These are phyloP conservation scores for Drosophila serrata DNA, from an alignment of 1,140 invertebrate species.

Conservation along the genomic window DNA sequence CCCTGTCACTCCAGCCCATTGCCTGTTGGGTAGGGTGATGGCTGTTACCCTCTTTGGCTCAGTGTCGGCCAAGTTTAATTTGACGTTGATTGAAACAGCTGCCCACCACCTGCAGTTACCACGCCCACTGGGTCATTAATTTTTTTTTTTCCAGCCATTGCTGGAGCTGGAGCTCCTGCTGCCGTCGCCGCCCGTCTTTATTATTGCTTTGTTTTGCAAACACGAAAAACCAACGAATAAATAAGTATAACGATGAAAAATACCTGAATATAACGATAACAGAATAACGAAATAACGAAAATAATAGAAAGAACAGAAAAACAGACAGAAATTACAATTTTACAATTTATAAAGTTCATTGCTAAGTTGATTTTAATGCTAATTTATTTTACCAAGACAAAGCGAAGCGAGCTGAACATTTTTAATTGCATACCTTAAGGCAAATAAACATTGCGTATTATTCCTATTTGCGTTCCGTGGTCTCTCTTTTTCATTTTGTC, in stretches of 20 bases:
- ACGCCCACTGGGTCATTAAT: slow-evolving; percentile 36
- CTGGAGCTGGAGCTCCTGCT: background rate
- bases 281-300: slow-evolving; percentile 19
- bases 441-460: slow-evolving; percentile 70
- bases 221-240: slow-evolving; percentile 53
- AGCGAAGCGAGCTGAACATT: slow-evolving; percentile 59
- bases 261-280: slow-evolving; percentile 27
- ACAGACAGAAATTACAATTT: slow-evolving; percentile 55
- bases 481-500: slow-evolving; percentile 69
- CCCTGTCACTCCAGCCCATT: background rate
- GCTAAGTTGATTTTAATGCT: slow-evolving; percentile 73
- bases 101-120: slow-evolving; percentile 45
- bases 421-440: slow-evolving; percentile 63
- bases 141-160: slow-evolving; percentile 22
- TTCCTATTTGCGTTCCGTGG: slow-evolving; percentile 47
- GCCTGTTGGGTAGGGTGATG: background rate
- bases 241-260: slow-evolving; percentile 49
- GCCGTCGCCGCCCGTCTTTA: slow-evolving; percentile 12
- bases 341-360: slow-evolving; percentile 73
- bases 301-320: slow-evolving; percentile 7
- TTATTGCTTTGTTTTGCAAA: slow-evolving; percentile 37
- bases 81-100: slow-evolving; percentile 82
- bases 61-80: slow-evolving; percentile 66
- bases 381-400: slow-evolving; percentile 67
- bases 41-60: background rate